Percentiles rank a stretch among this genome's conserved stretches.
These are phyloP conservation scores for Corynorhinus townsendii DNA, from an alignment of 2,113 vertebrate species.

Conservation along the genomic window DNA sequence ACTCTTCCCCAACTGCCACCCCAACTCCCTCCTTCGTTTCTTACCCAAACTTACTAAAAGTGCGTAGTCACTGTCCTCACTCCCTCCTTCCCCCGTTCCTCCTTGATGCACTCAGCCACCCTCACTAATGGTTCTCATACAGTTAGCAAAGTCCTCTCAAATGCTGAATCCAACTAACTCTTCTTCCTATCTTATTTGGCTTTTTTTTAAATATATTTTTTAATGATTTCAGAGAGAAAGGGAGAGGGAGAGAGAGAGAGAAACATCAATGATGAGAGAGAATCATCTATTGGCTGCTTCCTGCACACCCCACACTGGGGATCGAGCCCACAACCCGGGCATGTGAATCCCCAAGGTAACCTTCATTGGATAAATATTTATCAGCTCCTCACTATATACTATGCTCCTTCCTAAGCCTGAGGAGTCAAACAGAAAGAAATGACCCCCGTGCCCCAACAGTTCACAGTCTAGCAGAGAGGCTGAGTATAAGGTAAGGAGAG, in stretches of 20 bases:
- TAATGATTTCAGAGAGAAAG: too few species aligned
- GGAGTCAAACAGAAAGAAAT: not conserved
- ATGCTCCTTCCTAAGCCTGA: not conserved
- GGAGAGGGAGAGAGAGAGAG: too few species aligned
- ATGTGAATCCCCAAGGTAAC: not conserved
- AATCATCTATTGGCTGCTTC: too few species aligned
- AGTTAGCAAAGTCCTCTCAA: not conserved
- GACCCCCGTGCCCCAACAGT: not conserved
- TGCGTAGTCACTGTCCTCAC: not conserved
- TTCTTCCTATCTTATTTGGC: not conserved
- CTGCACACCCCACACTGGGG: too few species aligned
- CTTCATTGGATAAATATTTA: not conserved
- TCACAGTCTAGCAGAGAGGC: not conserved
- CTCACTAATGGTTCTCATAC: not conserved
- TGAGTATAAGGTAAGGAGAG: not conserved
- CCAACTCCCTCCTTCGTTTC: not conserved
- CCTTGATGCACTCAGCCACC: not conserved
- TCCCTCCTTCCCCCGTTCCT: not conserved
- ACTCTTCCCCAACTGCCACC: not conserved
- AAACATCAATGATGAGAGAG: too few species aligned
- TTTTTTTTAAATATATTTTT: not conserved
- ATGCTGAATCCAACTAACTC: not conserved
- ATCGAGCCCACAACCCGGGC: too few species aligned
- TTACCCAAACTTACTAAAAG: not conserved
- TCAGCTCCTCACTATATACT: too few species aligned